Evolutionary conservation across 2,888 invertebrate species (phyloP), one percentile per base, ranked within the genome.

Genomic region (Chymomyza amoena): DNA sequence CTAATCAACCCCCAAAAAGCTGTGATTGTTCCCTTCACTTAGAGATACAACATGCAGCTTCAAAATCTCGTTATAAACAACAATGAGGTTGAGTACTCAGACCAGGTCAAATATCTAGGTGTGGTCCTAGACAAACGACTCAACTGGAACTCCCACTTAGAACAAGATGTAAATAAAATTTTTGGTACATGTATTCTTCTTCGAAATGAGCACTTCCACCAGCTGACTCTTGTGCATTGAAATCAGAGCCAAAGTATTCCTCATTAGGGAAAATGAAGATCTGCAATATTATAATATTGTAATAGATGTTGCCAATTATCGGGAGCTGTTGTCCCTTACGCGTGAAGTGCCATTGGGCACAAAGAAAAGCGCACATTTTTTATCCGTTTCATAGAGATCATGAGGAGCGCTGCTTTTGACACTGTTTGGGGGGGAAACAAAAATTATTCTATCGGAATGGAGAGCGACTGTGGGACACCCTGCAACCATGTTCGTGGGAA

Each of bases 171-270:
- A n/a, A n/a, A n/a, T n/a, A n/a, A n/a, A n/a, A n/a, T n/a, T n/a
- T n/a, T n/a, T n/a, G n/a, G n/a, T 96, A 89, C 96, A 96, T 0
- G 96, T 96, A 87, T 95, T 94, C 84, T 95, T 95, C 28, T 95
- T 94, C 0, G 95, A 95, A 88, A 96, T 91, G 5, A 92, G 84
- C 15, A 92, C 87, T 70, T 91, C 92, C 2, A 89, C 90, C 0
- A 86, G 70, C 72, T 91, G 89, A 45, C 81, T 86, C 64, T 87
- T 96, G 95, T 0, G 95, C 94, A 80, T 93, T 94, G 79, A 94
- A 93, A 77, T 95, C 95, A 32, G 94, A 89, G 0, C 94, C 94
- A 1, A 95, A 94, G 90, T 94, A 93, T 90, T 96, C 96, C 84
- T 95, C 94, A 0, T 94, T 93, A 6, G 95, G 94, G 81, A 95